Conservation (phyloP, 2,113 vertebrate species). For the Catharus fuscescens region DNA sequence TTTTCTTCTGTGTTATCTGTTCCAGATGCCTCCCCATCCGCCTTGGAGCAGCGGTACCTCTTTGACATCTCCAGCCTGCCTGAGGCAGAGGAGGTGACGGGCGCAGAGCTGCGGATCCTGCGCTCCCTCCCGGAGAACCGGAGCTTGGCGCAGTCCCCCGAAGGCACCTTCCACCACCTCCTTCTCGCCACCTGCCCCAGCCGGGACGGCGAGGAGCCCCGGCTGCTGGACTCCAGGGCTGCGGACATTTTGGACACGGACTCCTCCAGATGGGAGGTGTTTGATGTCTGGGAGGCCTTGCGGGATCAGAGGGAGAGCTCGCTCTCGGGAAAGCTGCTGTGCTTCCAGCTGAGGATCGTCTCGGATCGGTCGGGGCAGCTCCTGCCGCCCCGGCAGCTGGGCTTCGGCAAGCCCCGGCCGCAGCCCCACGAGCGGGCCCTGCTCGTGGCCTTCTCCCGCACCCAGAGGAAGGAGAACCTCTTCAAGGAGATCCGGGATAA, state of each 20-base stretch:
- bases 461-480: constrained; percentile 79
- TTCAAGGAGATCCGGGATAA: constrained; percentile 85
- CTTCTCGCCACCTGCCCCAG: constrained; percentile 77
- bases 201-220: neutral
- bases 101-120: constrained; percentile 81
- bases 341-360: constrained; percentile 76
- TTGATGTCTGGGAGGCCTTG: constrained; percentile 80
- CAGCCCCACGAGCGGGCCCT: constrained; percentile 79
- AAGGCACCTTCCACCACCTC: constrained; percentile 74
- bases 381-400: constrained; percentile 68
- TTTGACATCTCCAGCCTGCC: constrained; percentile 84
- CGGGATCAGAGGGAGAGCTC: constrained; percentile 31
- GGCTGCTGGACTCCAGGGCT: constrained; percentile 76
- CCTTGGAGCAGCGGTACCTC: constrained; percentile 73
- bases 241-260: constrained; percentile 57
- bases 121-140: constrained; percentile 59
- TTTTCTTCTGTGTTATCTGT: neutral
- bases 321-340: constrained; percentile 50
- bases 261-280: constrained; percentile 81
- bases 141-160: constrained; percentile 37
- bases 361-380: constrained; percentile 59
- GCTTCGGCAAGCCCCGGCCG: constrained; percentile 61
- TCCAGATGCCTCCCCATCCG: constrained; percentile 15
- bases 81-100: constrained; percentile 77
- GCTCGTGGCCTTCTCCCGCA: constrained; percentile 80